Evolutionary conservation across 1,140 invertebrate genomes (phyloP).

Genomic region (Lasioglossum baleicum): DNA sequence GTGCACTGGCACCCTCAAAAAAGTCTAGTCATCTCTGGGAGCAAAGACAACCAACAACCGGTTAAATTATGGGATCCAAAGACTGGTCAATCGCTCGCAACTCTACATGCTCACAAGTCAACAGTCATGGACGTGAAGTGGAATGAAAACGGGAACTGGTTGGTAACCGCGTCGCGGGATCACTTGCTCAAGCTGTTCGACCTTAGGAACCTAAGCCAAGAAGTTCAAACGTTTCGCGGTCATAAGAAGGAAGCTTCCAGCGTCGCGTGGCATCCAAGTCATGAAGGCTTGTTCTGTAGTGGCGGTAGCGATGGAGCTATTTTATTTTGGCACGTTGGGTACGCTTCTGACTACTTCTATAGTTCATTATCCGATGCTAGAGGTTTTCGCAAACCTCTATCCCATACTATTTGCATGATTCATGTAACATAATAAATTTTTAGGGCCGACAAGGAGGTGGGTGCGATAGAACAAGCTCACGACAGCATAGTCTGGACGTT

Average conservation of each 20-base stretch:
- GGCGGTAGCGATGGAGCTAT: constrained; percentile 99
- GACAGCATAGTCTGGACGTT: constrained; percentile 99
- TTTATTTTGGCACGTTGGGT: constrained; percentile 99
- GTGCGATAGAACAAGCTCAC: constrained; percentile 98
- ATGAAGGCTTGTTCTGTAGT: constrained; percentile 97
- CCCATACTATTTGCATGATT: background rate
- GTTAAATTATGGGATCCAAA: constrained; percentile 99
- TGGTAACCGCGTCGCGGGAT: constrained; percentile 98
- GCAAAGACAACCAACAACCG: constrained; percentile 99
- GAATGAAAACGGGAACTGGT: constrained; percentile 99
- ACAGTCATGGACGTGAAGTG: constrained; percentile 99
- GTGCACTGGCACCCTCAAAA: constrained; percentile 99
- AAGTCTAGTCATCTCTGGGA: constrained; percentile 97
- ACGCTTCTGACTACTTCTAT: constrained; percentile 61
- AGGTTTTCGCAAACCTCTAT: too few relatives aligned
- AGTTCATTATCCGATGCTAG: background rate
- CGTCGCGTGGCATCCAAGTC: constrained; percentile 98
- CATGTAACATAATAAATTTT: constrained; percentile 44
- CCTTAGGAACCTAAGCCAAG: constrained; percentile 94
- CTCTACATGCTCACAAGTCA: constrained; percentile 98
- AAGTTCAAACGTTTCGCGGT: constrained; percentile 97
- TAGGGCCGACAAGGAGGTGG: constrained; percentile 98
- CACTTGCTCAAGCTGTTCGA: constrained; percentile 99
- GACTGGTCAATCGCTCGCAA: constrained; percentile 92
- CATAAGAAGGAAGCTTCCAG: constrained; percentile 99